Conservation (phyloP, 1,140 invertebrate genomes). For the Palaemon carinicauda region DNA sequence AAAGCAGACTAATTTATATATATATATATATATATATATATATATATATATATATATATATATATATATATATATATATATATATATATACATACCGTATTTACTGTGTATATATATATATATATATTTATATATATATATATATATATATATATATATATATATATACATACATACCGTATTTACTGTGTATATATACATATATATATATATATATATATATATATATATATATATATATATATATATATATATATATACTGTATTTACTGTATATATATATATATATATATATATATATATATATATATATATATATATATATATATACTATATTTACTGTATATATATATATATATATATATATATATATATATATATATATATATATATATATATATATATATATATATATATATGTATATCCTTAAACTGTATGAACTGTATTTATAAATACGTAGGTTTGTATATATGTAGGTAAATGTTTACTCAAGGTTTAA, state of each 20-base stretch:
- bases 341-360: not conserved
- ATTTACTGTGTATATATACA: not conserved
- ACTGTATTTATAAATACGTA: no score
- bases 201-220: not conserved
- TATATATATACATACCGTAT: not conserved
- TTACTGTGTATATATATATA: slow-evolving; percentile 10
- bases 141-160: not conserved
- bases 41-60: slow-evolving; percentile 14
- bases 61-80: slow-evolving; percentile 6
- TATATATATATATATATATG: no score
- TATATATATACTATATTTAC: no score
- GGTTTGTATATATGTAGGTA: not conserved
- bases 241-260: not conserved
- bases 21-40: not conserved
- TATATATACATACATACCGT: not conserved
- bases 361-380: not conserved
- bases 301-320: no score
- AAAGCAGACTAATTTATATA: not conserved
- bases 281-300: no score
- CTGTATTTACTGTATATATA: no score
- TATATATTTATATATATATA: slow-evolving; percentile 12
- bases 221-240: not conserved
- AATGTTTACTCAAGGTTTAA: no score
- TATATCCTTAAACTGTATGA: no score
- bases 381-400: not conserved